Conservation (phyloP, 2,888 invertebrate species). For the Cheilosia variabilis region DNA sequence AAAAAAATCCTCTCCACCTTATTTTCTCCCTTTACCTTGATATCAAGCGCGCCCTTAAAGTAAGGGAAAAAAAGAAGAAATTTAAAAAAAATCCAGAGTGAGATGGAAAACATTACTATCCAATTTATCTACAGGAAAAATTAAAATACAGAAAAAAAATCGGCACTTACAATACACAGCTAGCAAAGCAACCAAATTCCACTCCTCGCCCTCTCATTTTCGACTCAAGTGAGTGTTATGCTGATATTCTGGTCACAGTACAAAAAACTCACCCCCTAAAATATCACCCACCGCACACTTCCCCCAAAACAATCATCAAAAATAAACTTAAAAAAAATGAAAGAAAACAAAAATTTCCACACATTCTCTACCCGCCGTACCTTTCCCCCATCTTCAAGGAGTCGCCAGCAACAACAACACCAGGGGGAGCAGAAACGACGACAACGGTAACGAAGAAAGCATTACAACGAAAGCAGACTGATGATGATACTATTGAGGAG, state of each 20-base stretch:
- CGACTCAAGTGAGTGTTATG: constrained; percentile 68
- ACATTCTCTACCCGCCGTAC: constrained; percentile 34
- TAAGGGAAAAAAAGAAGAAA: constrained; percentile 20
- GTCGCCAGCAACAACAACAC: constrained; percentile 32
- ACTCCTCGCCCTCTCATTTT: constrained; percentile 24
- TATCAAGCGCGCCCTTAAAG: constrained; percentile 40
- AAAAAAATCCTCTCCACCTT: not conserved
- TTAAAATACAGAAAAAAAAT: constrained; percentile 69
- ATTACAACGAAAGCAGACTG: constrained; percentile 69
- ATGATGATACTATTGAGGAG: constrained; percentile 68
- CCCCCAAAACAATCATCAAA: constrained; percentile 68
- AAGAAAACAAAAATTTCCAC: constrained; percentile 36
- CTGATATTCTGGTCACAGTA: constrained; percentile 72
- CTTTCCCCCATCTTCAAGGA: constrained; percentile 41
- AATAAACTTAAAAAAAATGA: constrained; percentile 70
- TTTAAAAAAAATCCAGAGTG: constrained; percentile 54
- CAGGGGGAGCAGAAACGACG: constrained; percentile 29
- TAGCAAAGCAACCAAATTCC: constrained; percentile 27
- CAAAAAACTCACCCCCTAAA: constrained; percentile 36
- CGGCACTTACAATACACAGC: constrained; percentile 49
- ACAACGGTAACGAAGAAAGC: constrained; percentile 66
- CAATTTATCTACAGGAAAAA: constrained; percentile 72
- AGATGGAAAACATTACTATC: constrained; percentile 69
- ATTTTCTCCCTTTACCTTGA: constrained; percentile 2
- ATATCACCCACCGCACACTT: constrained; percentile 49